Percentiles rank a stretch among this genome's conserved stretches.
Evolutionary conservation across 1,140 invertebrate genomes (phyloP).

Genomic region (Brachionus asplanchnoidis): DNA sequence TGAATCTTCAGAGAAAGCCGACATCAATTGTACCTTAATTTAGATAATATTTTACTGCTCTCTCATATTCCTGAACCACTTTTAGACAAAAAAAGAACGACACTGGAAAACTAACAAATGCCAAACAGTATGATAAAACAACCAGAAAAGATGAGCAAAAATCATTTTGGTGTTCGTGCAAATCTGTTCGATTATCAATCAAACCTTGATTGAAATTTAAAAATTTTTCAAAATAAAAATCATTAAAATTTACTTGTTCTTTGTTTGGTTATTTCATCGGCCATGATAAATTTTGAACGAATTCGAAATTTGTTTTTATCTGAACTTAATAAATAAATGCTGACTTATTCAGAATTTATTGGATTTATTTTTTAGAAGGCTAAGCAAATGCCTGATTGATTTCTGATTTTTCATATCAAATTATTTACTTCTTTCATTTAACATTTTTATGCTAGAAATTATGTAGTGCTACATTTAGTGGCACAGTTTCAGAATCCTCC

Average conservation of each 20-base stretch:
- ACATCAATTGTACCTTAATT: no score
- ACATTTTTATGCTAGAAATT: not conserved
- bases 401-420: not conserved
- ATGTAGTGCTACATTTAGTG: not conserved
- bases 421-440: not conserved
- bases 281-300: not conserved
- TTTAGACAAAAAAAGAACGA: constrained; percentile 39
- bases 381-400: not conserved
- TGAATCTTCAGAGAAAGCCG: no score
- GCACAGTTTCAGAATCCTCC: not conserved
- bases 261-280: constrained; percentile 7
- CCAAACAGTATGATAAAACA: not conserved
- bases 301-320: not conserved
- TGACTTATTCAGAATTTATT: not conserved
- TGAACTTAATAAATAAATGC: not conserved
- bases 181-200: not conserved
- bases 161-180: not conserved
- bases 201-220: not conserved
- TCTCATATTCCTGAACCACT: constrained; percentile 42
- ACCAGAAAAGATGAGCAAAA: constrained; percentile 28
- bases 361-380: not conserved
- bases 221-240: not conserved
- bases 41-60: constrained; percentile 34
- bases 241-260: not conserved
- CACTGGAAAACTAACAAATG: constrained; percentile 29